Conservation (phyloP, 2,113 vertebrate species). For the Burhinus oedicnemus region DNA sequence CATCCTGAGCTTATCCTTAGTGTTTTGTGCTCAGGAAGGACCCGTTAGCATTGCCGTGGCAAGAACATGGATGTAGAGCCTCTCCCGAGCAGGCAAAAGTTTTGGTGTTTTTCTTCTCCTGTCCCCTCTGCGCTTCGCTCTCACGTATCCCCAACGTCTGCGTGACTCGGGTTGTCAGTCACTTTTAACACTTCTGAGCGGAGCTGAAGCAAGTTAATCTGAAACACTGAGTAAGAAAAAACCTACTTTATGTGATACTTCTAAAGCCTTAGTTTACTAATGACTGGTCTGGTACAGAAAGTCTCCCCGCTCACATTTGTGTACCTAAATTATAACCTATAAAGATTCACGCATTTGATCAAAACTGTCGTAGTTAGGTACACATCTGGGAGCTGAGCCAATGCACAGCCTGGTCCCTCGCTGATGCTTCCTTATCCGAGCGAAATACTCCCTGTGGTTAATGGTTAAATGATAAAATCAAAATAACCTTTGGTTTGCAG, state of each 20-base stretch:
- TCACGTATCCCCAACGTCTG: neutral
- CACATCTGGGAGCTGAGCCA: neutral
- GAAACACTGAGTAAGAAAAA: neutral
- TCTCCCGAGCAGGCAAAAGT: neutral
- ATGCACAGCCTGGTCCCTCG: neutral
- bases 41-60: neutral
- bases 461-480: neutral
- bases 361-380: neutral
- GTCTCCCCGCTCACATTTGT: neutral
- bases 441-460: neutral
- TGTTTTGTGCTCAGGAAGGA: neutral
- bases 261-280: neutral
- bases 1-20: neutral
- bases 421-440: neutral
- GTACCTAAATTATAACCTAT: neutral
- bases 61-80: neutral
- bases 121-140: neutral
- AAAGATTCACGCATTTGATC: neutral
- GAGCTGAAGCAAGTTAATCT: neutral
- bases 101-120: neutral
- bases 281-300: neutral
- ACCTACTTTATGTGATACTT: neutral
- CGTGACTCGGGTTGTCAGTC: neutral
- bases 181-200: neutral
- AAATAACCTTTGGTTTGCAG: neutral